Percentiles rank a stretch among this genome's conserved stretches.
These are phyloP conservation scores for Bos taurus DNA, from an alignment of 2,113 vertebrate species.

Conservation along the genomic window ARS-UCD2.0 NC_037338.1:11828501-11829000, in stretches of 20 bases:
- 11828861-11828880: not conserved
- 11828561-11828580: not conserved
- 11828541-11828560: not conserved
- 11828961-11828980: no score
- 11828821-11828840: not conserved
- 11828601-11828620: not conserved
- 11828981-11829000: no score
- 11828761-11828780: not conserved
- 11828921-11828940: no score
- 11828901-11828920: no score
- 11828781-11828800: not conserved
- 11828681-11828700: not conserved
- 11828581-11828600: not conserved
- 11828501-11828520: not conserved
- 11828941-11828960: no score
- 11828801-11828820: not conserved
- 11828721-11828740: not conserved
- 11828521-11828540: not conserved
- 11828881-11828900: not conserved
- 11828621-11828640: not conserved
- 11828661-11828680: not conserved
- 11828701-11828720: not conserved
- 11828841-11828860: not conserved
- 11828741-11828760: not conserved
- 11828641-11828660: not conserved